Evolutionary conservation across 2,888 invertebrate genomes (phyloP).

Genomic region (Andrena haemorrhoa): DNA sequence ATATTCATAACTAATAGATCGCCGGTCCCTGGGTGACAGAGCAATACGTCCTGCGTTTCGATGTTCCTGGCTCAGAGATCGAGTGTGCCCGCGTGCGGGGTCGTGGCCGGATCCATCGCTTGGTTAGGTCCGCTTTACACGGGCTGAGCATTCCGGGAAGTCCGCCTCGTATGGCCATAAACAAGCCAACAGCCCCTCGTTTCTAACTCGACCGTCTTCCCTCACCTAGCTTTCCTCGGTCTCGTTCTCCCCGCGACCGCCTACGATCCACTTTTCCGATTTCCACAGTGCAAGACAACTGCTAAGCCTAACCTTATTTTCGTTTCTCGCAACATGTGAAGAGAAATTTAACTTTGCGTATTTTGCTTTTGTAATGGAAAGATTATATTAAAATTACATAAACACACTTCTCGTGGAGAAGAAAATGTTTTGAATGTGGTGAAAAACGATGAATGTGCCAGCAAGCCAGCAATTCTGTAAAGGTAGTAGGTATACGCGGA

Average conservation of each 20-base stretch:
- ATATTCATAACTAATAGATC: conserved; percentile 84
- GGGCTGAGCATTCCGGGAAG: conserved; percentile 80
- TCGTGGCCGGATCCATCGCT: conserved; percentile 76
- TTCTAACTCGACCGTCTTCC: conserved; percentile 57
- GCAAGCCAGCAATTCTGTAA: too few relatives aligned
- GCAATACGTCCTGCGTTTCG: conserved; percentile 83
- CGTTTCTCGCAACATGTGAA: too few relatives aligned
- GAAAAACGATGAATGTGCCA: too few relatives aligned
- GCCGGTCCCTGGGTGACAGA: conserved; percentile 83
- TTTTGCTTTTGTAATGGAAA: too few relatives aligned
- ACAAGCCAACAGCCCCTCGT: conserved; percentile 59
- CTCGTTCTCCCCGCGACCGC: conserved; percentile 1
- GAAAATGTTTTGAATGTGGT: too few relatives aligned
- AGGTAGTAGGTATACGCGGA: too few relatives aligned
- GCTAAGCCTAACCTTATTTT: neutral
- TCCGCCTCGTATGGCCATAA: conserved; percentile 65
- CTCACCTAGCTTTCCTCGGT: conserved; percentile 51
- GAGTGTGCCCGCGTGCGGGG: conserved; percentile 64
- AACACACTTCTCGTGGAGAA: too few relatives aligned
- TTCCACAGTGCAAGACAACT: neutral
- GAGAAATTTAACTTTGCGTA: too few relatives aligned
- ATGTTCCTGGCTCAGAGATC: conserved; percentile 75
- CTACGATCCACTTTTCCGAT: neutral
- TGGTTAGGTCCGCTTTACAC: conserved; percentile 74
- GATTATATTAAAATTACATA: too few relatives aligned